Evolutionary conservation across 2,797 vertebrate species (phyloP).

Genomic region (Hapalemur alaotrensis): DNA sequence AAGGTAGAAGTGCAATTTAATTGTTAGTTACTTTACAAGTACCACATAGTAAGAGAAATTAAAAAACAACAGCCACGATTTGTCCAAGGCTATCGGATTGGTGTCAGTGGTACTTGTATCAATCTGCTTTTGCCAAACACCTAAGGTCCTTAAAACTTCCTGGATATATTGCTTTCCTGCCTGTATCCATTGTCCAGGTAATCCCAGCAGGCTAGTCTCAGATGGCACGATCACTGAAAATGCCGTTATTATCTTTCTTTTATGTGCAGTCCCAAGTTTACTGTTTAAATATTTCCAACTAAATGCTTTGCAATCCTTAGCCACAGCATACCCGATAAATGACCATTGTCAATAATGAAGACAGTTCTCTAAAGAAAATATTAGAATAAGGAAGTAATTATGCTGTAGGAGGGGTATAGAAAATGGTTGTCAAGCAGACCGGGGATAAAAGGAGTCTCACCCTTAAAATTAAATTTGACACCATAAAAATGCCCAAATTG

Average conservation of each 20-base stretch:
- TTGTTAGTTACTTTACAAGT: background rate
- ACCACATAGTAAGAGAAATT: background rate
- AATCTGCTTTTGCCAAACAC: background rate
- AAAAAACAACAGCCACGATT: background rate
- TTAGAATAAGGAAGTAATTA: background rate
- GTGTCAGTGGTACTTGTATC: background rate
- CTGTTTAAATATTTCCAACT: background rate
- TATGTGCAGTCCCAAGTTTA: background rate
- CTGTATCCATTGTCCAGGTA: background rate
- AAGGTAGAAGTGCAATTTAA: background rate
- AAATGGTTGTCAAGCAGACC: background rate
- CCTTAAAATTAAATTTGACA: background rate
- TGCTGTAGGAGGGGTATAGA: background rate
- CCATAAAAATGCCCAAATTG: background rate
- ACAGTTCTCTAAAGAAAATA: background rate
- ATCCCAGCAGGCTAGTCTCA: background rate
- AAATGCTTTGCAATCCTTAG: background rate
- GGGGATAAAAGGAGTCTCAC: background rate
- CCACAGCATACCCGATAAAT: background rate
- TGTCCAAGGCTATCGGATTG: background rate
- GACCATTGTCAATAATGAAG: background rate
- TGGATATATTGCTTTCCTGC: background rate
- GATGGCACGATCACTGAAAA: background rate
- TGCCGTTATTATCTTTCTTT: background rate
- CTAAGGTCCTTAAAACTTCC: background rate